phyloP scores from a whole-genome alignment of 2,797 vertebrate genomes.

The Eleutherodactylus coqui region DNA sequence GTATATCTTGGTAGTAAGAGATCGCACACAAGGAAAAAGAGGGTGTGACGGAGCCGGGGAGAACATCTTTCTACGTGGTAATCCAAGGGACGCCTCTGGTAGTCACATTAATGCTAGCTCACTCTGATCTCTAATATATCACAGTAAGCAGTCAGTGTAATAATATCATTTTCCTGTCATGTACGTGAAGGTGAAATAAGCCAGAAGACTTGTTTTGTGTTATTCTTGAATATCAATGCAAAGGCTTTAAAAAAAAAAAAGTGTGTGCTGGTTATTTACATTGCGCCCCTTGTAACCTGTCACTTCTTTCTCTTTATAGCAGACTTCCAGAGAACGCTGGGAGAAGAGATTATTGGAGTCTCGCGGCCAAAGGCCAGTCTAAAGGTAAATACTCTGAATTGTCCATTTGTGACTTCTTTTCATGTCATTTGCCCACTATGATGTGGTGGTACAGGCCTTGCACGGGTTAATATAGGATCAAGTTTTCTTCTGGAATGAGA shows the following conservation, averaged over 20 bases:
- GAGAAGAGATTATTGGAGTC: constrained; percentile 67
- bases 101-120: constrained; percentile 22
- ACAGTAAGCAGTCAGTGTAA: not conserved
- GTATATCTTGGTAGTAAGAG: constrained; percentile 31
- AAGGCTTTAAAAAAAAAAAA: not conserved
- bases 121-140: not conserved
- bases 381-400: constrained; percentile 63
- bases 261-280: not conserved
- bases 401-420: not conserved
- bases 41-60: constrained; percentile 37
- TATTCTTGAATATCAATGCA: not conserved
- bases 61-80: constrained; percentile 25
- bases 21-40: constrained; percentile 20
- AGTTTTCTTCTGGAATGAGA: constrained; percentile 53
- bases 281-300: constrained; percentile 53
- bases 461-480: constrained; percentile 23
- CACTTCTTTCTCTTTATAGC: constrained; percentile 64
- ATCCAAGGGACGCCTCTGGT: constrained; percentile 16
- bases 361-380: constrained; percentile 70
- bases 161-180: not conserved
- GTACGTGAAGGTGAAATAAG: not conserved
- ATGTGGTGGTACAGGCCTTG: not conserved
- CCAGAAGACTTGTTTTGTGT: not conserved
- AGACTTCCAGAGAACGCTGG: constrained; percentile 65
- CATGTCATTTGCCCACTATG: not conserved